These are phyloP conservation scores for Poicephalus gulielmi DNA, from an alignment of 2,113 vertebrate species.

Conservation along the genomic window DNA sequence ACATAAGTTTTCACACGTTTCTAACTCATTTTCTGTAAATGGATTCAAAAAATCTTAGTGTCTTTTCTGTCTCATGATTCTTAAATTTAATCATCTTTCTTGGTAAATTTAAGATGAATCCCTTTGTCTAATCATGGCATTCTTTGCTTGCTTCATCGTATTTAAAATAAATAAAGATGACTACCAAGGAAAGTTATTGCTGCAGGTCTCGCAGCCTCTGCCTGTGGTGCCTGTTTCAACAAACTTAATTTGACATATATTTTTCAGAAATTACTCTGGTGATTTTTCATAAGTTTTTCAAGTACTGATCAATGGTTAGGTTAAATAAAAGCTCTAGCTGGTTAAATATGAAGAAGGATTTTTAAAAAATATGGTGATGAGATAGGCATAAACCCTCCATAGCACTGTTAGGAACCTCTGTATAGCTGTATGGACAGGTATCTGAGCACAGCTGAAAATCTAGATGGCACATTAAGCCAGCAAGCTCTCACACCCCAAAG, in stretches of 20 bases:
- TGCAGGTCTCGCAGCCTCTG: background rate
- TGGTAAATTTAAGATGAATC: background rate
- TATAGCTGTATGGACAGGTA: background rate
- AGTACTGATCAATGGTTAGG: background rate
- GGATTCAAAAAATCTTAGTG: background rate
- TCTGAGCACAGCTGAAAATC: background rate
- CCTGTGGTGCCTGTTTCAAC: background rate
- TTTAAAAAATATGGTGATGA: background rate
- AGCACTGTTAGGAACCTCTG: background rate
- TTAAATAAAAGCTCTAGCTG: background rate
- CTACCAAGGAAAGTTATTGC: background rate
- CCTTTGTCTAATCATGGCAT: background rate
- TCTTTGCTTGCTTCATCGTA: background rate
- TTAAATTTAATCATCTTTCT: background rate
- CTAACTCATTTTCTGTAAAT: background rate
- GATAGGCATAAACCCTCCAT: background rate
- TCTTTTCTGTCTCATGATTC: background rate
- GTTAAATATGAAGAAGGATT: background rate
- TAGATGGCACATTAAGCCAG: background rate
- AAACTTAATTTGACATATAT: background rate
- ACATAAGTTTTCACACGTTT: background rate
- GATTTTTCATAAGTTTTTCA: background rate
- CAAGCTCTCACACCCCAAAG: background rate
- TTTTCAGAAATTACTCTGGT: background rate
- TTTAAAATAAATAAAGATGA: background rate